Percentiles rank a stretch among this genome's conserved stretches.
Conservation (phyloP, 2,888 invertebrate genomes). For the Reticulitermes lucifugus region DNA sequence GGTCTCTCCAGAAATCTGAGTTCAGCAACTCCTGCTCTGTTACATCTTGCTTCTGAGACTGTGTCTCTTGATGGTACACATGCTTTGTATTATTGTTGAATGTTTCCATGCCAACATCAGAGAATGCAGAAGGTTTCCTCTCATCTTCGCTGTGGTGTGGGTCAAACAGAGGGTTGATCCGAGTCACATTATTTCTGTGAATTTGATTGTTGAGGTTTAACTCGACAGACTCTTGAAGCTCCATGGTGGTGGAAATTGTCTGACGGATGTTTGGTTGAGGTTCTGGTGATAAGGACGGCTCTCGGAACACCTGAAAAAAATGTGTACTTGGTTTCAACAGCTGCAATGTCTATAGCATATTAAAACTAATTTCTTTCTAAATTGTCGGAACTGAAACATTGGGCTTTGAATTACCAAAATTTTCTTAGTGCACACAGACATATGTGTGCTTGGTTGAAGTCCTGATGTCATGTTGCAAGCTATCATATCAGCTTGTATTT, state of each 20-base stretch:
- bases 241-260: background rate
- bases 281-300: background rate
- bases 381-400: no score
- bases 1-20: background rate
- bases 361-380: no score
- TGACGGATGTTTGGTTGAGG: background rate
- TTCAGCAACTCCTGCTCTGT: no score
- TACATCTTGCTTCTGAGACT: constrained; percentile 54
- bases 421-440: no score
- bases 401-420: no score
- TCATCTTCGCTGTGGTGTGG: constrained; percentile 9
- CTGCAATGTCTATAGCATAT: background rate
- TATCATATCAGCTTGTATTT: no score
- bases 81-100: constrained; percentile 62
- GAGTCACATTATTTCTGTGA: background rate
- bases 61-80: background rate
- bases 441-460: no score
- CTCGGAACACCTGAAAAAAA: background rate
- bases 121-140: background rate
- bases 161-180: constrained; percentile 28
- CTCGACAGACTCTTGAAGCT: no score
- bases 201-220: background rate
- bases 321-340: background rate
- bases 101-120: background rate
- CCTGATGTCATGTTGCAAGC: no score